Base-by-base conservation (phyloP, 2,113 vertebrate genomes). In the Probosciger aterrimus region DNA sequence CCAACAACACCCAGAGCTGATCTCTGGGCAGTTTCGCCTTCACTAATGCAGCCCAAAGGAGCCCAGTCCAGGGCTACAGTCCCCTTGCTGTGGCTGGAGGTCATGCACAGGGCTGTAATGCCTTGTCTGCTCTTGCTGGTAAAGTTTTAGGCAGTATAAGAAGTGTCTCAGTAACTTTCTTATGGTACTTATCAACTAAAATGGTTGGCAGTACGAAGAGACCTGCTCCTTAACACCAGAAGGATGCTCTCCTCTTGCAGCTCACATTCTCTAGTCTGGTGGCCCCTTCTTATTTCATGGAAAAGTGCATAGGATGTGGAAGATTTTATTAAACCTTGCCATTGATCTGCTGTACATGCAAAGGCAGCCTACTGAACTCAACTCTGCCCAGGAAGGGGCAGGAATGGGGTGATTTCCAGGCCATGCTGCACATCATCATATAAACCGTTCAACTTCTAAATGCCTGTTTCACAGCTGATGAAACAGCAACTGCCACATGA, bases 381-480 rank as follows among this genome's bases (percentile, higher is more conserved):
- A 11, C 18, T 19, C 16, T 78, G 46, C 9, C 50, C 10, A 18
- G 60, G 27, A 62, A 78, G 37, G 11, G 53, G 11, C 6, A 82
- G 39, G 35, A 55, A 27, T 9, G 8, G 41, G 6, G 13, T 60
- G 33, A 69, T 76, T 90, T 64, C 75, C 62, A 73, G 82, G 23
- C 25, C 24, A 11, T 24, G 30, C 16, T 69, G 30, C 37, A 81
- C 14, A 30, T 93, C 63, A 11, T 64, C 43, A 69, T 55, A 79
- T 76, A 60, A 41, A 80, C 50, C 8, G 60, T 73, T 86, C 67
- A 80, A 52, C 49, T 74, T 69, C 24, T 41, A 52, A 73, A 65
- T 28, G 43, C 80, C 80, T 88, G 68, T 88, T 88, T 96, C 76
- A 71, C 83, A 91, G n/a, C 23, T 88, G 91, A 73, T 43, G 68